A percentile compares a stretch with the other conserved stretches of the same genome.
These are phyloP conservation scores for Actinia tenebrosa DNA, from an alignment of 64 coral and sea anemone genomes.

Conservation along the genomic window DNA sequence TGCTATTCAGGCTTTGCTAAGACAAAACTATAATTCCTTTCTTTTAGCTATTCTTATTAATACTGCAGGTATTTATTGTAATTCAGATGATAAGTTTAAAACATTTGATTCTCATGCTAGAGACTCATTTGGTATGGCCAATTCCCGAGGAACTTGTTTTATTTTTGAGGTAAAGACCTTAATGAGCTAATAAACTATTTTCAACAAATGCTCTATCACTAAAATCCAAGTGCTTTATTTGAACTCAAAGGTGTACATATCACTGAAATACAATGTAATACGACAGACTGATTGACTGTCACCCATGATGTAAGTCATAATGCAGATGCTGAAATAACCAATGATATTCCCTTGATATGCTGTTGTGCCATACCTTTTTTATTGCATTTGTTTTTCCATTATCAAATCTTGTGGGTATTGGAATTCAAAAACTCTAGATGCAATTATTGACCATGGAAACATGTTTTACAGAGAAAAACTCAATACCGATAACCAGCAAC, in stretches of 20 bases:
- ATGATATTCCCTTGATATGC: no score
- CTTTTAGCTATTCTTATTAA: slow-evolving; percentile 47
- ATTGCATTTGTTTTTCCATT: slow-evolving; percentile 64
- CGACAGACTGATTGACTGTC: no score
- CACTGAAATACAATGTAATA: slow-evolving; percentile 2
- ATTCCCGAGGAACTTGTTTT: slow-evolving; percentile 65
- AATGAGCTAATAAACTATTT: slow-evolving; percentile 48
- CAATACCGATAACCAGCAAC: no score
- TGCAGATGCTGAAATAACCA: slow-evolving; percentile 3
- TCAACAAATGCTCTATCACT: slow-evolving; percentile 5
- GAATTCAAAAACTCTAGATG: slow-evolving; percentile 21
- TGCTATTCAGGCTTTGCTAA: slow-evolving; percentile 54
- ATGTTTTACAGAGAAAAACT: neutral
- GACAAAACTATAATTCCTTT: slow-evolving; percentile 52
- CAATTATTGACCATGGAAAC: slow-evolving; percentile 39
- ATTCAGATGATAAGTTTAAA: slow-evolving; percentile 35
- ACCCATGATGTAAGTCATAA: neutral
- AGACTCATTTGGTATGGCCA: slow-evolving; percentile 34
- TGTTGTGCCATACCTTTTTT: slow-evolving; percentile 34
- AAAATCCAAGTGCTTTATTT: slow-evolving; percentile 35
- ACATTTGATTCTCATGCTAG: slow-evolving; percentile 34
- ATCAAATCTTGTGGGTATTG: slow-evolving; percentile 58
- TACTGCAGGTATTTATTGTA: slow-evolving; percentile 44
- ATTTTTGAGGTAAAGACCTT: neutral
- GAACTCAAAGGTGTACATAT: slow-evolving; percentile 60